Percentiles rank a stretch among this genome's conserved stretches.
Conservation (phyloP, 92 coral and sea anemone genomes). For the Nematostella vectensis region DNA sequence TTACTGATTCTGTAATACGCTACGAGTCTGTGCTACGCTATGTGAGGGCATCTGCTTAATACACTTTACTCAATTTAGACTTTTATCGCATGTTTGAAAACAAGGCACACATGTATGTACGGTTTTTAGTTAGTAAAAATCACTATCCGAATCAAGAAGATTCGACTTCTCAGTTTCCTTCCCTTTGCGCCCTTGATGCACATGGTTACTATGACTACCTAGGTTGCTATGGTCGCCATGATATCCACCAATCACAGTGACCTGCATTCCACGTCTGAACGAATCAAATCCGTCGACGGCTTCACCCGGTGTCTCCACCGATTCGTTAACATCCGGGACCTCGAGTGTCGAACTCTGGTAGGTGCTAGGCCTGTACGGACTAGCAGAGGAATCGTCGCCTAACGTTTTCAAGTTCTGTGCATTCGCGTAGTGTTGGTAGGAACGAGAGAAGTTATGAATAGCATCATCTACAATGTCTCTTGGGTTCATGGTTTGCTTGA, state of each 20-base stretch:
- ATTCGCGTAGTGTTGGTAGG: constrained; percentile 91
- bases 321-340: constrained; percentile 23
- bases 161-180: constrained; percentile 65
- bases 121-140: constrained; percentile 34
- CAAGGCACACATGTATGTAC: not conserved
- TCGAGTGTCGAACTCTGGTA: constrained; percentile 69
- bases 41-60: too few relatives aligned
- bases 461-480: constrained; percentile 97
- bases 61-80: too few relatives aligned
- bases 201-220: constrained; percentile 23
- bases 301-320: constrained; percentile 9
- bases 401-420: constrained; percentile 50
- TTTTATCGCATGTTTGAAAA: not conserved
- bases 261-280: constrained; percentile 76
- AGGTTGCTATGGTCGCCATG: constrained; percentile 24
- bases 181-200: constrained; percentile 26
- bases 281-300: constrained; percentile 42
- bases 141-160: constrained; percentile 79
- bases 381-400: constrained; percentile 34
- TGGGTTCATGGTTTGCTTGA: constrained; percentile 90
- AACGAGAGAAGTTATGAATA: constrained; percentile 92
- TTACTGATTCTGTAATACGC: too few relatives aligned
- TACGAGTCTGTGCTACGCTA: too few relatives aligned
- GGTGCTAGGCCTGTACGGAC: constrained; percentile 28
- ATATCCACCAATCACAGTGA: constrained; percentile 66